Evolutionary conservation across 2,797 vertebrate species (phyloP).

Genomic region (Meda fulgida): DNA sequence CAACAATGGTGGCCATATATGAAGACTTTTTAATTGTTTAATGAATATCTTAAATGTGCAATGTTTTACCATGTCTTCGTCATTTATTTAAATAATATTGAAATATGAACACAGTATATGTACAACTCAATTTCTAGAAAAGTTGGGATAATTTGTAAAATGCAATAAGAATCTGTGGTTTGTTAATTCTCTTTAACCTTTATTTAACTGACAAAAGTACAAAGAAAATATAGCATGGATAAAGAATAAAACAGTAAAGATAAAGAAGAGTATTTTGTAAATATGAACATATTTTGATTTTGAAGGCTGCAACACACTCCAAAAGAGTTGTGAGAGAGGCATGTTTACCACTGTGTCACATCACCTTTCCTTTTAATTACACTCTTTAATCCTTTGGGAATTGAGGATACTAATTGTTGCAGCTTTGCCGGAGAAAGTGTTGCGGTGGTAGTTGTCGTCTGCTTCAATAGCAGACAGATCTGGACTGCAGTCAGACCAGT

Average conservation of each 20-base stretch:
- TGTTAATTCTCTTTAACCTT: not conserved
- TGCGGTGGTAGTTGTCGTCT: too few species aligned
- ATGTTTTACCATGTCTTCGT: not conserved
- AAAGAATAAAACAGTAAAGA: too few species aligned
- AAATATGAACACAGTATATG: not conserved
- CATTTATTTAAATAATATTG: not conserved
- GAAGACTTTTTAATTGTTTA: not conserved
- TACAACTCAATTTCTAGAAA: too few species aligned
- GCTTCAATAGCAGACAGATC: not conserved
- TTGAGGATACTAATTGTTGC: not conserved
- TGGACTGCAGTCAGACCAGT: not conserved
- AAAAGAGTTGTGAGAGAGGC: too few species aligned
- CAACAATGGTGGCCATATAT: not conserved
- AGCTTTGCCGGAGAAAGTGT: not conserved
- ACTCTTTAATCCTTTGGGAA: not conserved
- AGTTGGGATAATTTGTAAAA: not conserved
- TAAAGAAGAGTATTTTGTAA: not conserved
- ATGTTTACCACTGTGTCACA: too few species aligned
- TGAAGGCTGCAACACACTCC: not conserved
- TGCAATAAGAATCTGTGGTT: not conserved
- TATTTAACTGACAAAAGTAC: not conserved
- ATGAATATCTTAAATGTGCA: not conserved
- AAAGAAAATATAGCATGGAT: not conserved
- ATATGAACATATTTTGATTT: not conserved
- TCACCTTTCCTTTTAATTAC: too few species aligned